A percentile compares a stretch with the other conserved stretches of the same genome.
Evolutionary conservation across 2,113 vertebrate species (phyloP).

Genomic region (Toxostoma redivivum): DNA sequence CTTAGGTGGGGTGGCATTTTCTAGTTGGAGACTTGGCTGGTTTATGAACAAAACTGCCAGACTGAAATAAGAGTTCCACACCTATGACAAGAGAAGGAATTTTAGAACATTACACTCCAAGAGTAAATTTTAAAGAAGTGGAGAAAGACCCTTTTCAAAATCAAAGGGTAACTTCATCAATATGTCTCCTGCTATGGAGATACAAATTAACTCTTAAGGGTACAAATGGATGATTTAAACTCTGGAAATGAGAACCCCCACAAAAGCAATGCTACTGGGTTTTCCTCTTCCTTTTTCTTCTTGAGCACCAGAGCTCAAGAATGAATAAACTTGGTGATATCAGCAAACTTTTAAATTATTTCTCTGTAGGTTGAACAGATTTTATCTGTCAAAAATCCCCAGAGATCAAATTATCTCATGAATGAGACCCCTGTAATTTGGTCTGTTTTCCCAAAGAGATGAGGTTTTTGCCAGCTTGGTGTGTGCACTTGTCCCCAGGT

Average conservation of each 20-base stretch:
- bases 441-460: neutral
- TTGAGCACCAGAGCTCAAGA: neutral
- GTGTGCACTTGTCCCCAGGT: neutral
- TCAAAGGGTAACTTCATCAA: neutral
- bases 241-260: neutral
- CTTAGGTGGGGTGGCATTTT: constrained; percentile 86
- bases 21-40: constrained; percentile 95
- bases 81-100: constrained; percentile 71
- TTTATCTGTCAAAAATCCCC: neutral
- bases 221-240: neutral
- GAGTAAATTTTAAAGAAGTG: neutral
- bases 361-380: neutral
- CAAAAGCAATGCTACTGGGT: neutral
- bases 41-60: constrained; percentile 97
- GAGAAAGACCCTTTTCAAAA: neutral
- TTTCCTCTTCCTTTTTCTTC: neutral
- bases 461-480: neutral
- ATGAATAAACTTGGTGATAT: neutral
- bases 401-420: neutral
- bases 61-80: constrained; percentile 99
- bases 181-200: neutral
- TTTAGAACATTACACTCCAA: neutral
- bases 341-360: neutral
- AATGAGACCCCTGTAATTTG: neutral
- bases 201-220: neutral